phyloP scores from a whole-genome alignment of 2,888 invertebrate genomes.

The Dolomedes plantarius region DNA sequence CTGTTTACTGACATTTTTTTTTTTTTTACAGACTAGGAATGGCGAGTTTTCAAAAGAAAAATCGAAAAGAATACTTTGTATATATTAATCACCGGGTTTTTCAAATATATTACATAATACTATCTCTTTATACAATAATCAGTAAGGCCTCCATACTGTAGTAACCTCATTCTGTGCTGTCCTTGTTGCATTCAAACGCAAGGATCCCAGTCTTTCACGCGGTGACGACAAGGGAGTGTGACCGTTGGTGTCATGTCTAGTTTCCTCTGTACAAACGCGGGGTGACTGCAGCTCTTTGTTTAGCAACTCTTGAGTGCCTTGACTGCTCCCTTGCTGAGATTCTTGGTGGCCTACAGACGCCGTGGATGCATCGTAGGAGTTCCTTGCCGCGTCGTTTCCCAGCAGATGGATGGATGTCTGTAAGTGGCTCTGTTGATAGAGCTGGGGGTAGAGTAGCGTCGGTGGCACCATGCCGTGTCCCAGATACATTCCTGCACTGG shows the following conservation, averaged over 20 bases:
- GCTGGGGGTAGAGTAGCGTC: slow-evolving; percentile 76
- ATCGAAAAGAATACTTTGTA: background rate
- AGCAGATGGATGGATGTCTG: slow-evolving; percentile 73
- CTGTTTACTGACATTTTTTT: too few species aligned
- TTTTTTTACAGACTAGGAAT: background rate
- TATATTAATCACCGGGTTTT: slow-evolving; percentile 16
- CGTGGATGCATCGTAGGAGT: slow-evolving; percentile 64
- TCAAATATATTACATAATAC: slow-evolving; percentile 16
- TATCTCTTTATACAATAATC: slow-evolving; percentile 21
- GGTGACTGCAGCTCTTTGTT: slow-evolving; percentile 48
- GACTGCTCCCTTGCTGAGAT: background rate
- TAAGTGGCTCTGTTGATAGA: slow-evolving; percentile 75
- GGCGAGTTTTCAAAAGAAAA: background rate
- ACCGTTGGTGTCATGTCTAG: slow-evolving; percentile 42
- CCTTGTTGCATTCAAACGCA: slow-evolving; percentile 35
- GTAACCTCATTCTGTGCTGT: slow-evolving; percentile 63
- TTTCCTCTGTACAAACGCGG: slow-evolving; percentile 28
- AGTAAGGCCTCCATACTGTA: slow-evolving; percentile 74
- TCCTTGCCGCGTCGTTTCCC: slow-evolving; percentile 71
- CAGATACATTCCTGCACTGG: slow-evolving; percentile 74
- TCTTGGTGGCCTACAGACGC: slow-evolving; percentile 31
- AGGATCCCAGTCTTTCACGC: slow-evolving; percentile 26
- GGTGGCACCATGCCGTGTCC: slow-evolving; percentile 75
- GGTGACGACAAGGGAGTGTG: slow-evolving; percentile 25
- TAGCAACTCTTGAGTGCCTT: background rate